Evolutionary conservation across 2,113 vertebrate species (phyloP).

Genomic region (Thomomys bottae): DNA sequence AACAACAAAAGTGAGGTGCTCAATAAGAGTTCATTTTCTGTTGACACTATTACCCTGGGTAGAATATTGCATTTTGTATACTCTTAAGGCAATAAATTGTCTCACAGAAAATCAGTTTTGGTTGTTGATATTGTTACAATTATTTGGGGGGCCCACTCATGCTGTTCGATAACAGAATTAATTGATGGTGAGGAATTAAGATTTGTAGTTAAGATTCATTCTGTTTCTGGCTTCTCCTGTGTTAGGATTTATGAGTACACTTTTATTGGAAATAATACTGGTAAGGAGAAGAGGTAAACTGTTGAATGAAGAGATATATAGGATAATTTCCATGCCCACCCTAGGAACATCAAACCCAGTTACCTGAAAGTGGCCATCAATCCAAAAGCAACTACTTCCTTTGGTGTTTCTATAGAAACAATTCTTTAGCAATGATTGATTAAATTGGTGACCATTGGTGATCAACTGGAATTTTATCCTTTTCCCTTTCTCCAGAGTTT

Average conservation of each 20-base stretch:
- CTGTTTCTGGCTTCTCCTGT: neutral
- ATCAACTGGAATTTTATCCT: neutral
- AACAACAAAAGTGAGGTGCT: neutral
- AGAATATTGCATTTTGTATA: neutral
- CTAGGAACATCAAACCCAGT: neutral
- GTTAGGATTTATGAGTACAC: too few relatives aligned
- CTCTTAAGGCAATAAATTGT: neutral
- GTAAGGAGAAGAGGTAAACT: neutral
- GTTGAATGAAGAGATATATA: neutral
- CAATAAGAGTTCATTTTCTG: neutral
- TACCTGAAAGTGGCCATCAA: neutral
- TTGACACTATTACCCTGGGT: neutral
- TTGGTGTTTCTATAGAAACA: neutral
- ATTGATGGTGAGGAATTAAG: neutral
- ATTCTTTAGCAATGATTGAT: neutral
- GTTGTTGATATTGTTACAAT: neutral
- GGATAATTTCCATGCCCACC: accelerated
- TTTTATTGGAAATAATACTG: too few relatives aligned
- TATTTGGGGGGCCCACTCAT: neutral
- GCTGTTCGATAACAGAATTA: neutral
- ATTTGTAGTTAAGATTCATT: neutral
- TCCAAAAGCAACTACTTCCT: neutral
- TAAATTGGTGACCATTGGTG: too few relatives aligned
- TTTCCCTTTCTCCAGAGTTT: too few relatives aligned
- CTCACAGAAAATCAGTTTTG: neutral